Evolutionary conservation across 1,140 invertebrate genomes (phyloP).

Genomic region (Nasonia giraulti): DNA sequence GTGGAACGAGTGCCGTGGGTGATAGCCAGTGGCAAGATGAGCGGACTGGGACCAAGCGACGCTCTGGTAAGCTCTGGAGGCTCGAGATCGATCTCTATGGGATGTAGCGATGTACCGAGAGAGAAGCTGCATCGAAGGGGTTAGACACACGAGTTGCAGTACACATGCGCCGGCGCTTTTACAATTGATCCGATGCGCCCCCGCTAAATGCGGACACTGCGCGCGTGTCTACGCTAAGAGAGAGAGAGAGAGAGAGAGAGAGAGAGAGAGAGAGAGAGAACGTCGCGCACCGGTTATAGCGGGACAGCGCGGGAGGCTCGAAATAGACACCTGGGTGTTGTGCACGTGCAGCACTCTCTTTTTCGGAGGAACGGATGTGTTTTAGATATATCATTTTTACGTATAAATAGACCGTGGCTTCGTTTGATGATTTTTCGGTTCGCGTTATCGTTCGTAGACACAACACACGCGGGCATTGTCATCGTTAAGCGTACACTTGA

Average conservation of each 20-base stretch:
- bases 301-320: not conserved
- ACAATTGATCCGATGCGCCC: not conserved
- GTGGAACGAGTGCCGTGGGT: not conserved
- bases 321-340: not conserved
- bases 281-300: no score
- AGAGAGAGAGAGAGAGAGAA: no score
- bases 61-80: slow-evolving; percentile 29
- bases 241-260: no score
- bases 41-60: not conserved
- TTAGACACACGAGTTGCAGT: not conserved
- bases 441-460: no score
- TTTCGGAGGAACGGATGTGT: no score
- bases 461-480: no score
- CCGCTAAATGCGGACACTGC: not conserved
- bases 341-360: no score
- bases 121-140: not conserved
- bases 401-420: no score
- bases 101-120: not conserved
- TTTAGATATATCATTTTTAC: no score
- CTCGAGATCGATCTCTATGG: not conserved
- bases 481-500: no score
- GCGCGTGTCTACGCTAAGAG: not conserved
- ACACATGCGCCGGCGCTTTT: slow-evolving; percentile 7
- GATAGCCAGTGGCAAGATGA: not conserved
- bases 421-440: no score